A percentile compares a stretch with the other conserved stretches of the same genome.
Conservation (phyloP, 2,113 vertebrate species). For the Marmota monax region DNA sequence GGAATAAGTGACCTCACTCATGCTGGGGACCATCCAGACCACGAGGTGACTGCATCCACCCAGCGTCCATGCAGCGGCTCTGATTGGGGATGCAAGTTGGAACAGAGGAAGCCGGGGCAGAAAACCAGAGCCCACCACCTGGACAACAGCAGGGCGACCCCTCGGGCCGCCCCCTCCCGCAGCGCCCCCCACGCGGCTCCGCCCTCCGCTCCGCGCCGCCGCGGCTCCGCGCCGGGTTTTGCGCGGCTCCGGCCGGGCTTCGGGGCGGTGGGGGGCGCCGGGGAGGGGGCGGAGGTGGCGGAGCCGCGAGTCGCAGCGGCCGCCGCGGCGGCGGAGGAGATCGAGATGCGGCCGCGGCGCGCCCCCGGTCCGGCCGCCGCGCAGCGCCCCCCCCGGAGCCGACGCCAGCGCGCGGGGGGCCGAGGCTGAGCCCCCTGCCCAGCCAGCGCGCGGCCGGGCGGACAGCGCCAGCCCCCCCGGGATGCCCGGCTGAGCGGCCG, state of each 20-base stretch:
- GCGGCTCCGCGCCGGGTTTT: constrained; percentile 73
- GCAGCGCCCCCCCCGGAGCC: constrained; percentile 26
- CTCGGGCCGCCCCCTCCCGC: background rate
- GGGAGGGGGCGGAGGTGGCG: constrained; percentile 66
- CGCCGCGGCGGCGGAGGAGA: constrained; percentile 69
- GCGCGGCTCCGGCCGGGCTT: constrained; percentile 50
- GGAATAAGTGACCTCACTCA: background rate
- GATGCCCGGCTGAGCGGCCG: constrained; percentile 68
- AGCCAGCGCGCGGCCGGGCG: constrained; percentile 64
- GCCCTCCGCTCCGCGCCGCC: constrained; percentile 51
- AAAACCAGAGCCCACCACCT: background rate
- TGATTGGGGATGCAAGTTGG: background rate
- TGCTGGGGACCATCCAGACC: background rate
- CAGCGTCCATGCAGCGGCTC: background rate
- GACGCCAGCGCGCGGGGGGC: constrained; percentile 64
- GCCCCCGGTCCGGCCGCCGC: constrained; percentile 66
- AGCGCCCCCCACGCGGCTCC: constrained; percentile 21
- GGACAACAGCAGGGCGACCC: too few relatives aligned
- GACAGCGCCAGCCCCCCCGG: constrained; percentile 32
- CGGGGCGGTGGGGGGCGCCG: background rate
- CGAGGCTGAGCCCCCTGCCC: constrained; percentile 72
- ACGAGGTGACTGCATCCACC: too few relatives aligned
- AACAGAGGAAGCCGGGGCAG: background rate
- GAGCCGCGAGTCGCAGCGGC: constrained; percentile 79
- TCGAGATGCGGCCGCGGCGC: constrained; percentile 77